phyloP scores from a whole-genome alignment of 64 coral and sea anemone species.

The Pachyseris speciosa region DNA sequence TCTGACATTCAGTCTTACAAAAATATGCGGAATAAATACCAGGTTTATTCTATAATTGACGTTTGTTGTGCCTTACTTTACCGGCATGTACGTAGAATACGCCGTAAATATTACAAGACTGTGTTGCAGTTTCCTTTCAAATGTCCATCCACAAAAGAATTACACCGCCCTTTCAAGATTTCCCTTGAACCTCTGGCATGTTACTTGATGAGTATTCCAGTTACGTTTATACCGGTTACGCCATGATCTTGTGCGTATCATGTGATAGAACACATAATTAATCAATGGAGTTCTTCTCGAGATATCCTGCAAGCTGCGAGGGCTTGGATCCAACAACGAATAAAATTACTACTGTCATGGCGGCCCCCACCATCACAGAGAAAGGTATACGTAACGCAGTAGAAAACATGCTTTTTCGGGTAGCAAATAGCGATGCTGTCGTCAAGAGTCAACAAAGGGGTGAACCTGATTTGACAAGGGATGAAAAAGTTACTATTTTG shows the following conservation, averaged over 20 bases:
- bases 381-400: background rate
- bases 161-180: background rate
- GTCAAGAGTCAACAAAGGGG: slow-evolving; percentile 83
- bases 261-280: slow-evolving; percentile 25
- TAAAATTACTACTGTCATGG: slow-evolving; percentile 12
- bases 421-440: slow-evolving; percentile 61
- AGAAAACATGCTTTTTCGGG: slow-evolving; percentile 59
- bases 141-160: too few relatives aligned
- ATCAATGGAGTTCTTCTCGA: slow-evolving; percentile 9
- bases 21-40: background rate
- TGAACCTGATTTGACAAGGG: slow-evolving; percentile 83
- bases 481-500: slow-evolving; percentile 77
- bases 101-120: background rate
- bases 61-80: background rate
- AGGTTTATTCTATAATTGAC: background rate
- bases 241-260: slow-evolving; percentile 36
- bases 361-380: background rate
- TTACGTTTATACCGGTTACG: slow-evolving; percentile 28
- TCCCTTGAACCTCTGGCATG: background rate
- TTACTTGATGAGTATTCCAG: background rate
- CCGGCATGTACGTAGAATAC: background rate
- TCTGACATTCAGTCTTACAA: background rate
- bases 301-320: background rate
- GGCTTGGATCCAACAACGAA: background rate
- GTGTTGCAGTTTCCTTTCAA: background rate